These are phyloP conservation scores for Myrmecophaga tridactyla DNA, from an alignment of 2,113 vertebrate species.

Conservation along the genomic window DNA sequence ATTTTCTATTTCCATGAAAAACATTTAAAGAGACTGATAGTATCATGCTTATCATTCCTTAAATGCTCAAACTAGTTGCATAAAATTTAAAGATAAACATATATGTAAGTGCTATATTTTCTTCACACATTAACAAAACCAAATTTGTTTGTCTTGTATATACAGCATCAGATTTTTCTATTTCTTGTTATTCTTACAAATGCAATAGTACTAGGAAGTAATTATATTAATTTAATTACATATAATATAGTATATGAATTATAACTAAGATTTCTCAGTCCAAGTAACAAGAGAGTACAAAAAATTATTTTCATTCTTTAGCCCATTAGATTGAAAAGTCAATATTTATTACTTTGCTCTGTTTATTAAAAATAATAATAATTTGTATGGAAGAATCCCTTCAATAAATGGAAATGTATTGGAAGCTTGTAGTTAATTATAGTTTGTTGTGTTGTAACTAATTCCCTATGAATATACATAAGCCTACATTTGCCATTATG, in stretches of 20 bases:
- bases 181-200: background rate
- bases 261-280: background rate
- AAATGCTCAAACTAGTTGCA: background rate
- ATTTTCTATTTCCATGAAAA: background rate
- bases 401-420: slow-evolving; percentile 58
- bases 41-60: background rate
- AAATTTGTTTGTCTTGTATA: background rate
- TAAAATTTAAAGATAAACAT: background rate
- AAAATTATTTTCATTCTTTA: background rate
- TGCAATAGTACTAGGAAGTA: background rate
- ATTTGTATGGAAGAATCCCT: slow-evolving; percentile 41
- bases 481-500: slow-evolving; percentile 75
- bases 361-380: slow-evolving; percentile 43
- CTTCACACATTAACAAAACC: background rate
- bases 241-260: background rate
- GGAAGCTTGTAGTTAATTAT: slow-evolving; percentile 70
- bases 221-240: slow-evolving; percentile 52
- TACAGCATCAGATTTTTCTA: background rate
- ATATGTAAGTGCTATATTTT: background rate
- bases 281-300: background rate
- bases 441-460: slow-evolving; percentile 70
- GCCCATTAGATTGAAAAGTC: slow-evolving; percentile 28
- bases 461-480: slow-evolving; percentile 78
- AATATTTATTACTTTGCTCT: slow-evolving; percentile 19
- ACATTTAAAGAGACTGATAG: background rate